These are phyloP conservation scores for Epicampocera succincta DNA, from an alignment of 2,888 invertebrate species.

Conservation along the genomic window DNA sequence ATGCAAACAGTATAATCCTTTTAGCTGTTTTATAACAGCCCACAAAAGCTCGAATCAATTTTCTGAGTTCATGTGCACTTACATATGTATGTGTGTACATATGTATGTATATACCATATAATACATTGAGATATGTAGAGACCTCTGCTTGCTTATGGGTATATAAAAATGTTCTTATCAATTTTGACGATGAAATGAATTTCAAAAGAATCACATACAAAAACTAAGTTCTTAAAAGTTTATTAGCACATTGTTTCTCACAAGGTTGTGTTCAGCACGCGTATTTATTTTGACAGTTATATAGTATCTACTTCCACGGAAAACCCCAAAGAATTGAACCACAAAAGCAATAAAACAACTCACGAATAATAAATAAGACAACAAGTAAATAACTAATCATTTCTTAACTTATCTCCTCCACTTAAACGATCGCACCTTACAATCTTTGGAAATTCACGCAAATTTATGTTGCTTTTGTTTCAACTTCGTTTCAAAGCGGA, in stretches of 20 bases:
- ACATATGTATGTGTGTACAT: too few relatives aligned
- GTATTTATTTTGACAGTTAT: constrained; percentile 17
- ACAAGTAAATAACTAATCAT: constrained; percentile 3
- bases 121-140: too few relatives aligned
- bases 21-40: too few relatives aligned
- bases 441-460: not conserved
- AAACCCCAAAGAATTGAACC: constrained; percentile 22
- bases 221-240: constrained; percentile 30
- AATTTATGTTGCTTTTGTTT: not conserved
- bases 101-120: too few relatives aligned
- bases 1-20: too few relatives aligned
- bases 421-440: constrained; percentile 7
- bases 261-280: constrained; percentile 61
- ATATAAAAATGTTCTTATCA: too few relatives aligned
- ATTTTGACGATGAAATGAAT: too few relatives aligned
- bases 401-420: constrained; percentile 19
- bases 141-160: too few relatives aligned
- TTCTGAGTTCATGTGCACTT: too few relatives aligned
- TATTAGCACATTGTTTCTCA: constrained; percentile 33
- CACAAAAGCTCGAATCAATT: too few relatives aligned
- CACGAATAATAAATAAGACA: not conserved
- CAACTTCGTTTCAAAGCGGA: not conserved
- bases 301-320: not conserved
- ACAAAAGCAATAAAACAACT: constrained; percentile 11
- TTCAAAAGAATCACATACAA: not conserved